Evolutionary conservation across 2,797 vertebrate genomes (phyloP).

Genomic region (Lates japonicus): DNA sequence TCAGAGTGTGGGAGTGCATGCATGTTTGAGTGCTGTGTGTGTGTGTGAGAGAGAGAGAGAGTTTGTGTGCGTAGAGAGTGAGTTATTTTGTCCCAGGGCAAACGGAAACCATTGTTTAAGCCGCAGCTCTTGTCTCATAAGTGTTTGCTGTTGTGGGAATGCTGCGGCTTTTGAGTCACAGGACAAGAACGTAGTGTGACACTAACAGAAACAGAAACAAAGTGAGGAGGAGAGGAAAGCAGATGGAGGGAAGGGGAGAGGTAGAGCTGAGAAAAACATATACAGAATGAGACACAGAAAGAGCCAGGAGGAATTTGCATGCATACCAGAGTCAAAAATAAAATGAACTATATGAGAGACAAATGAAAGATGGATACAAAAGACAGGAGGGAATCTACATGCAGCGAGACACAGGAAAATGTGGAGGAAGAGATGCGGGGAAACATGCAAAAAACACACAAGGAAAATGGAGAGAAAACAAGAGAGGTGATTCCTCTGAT

Average conservation of each 20-base stretch:
- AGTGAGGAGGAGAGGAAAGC: conserved; percentile 25
- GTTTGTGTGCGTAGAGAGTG: conserved; percentile 43
- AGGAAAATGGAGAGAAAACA: conserved; percentile 40
- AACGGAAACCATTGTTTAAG: conserved; percentile 81
- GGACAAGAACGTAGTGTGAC: conserved; percentile 55
- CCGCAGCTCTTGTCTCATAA: conserved; percentile 73
- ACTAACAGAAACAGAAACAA: conserved; percentile 56
- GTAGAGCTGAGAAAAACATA: conserved; percentile 9
- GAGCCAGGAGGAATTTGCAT: conserved; percentile 33
- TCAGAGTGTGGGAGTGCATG: conserved; percentile 31
- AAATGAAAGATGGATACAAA: conserved; percentile 9
- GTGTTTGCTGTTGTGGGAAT: conserved; percentile 78
- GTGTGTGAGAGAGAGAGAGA: not conserved
- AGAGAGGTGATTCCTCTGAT: conserved; percentile 48
- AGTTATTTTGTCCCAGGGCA: conserved; percentile 73
- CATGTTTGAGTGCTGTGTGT: not conserved
- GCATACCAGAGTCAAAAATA: conserved; percentile 41
- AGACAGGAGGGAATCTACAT: conserved; percentile 7
- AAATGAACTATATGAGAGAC: conserved; percentile 32
- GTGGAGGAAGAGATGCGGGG: not conserved
- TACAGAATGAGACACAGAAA: conserved; percentile 29
- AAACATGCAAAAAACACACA: not conserved
- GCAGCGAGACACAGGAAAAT: not conserved
- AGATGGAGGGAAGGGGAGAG: conserved; percentile 41
- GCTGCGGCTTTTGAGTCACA: conserved; percentile 69